These are phyloP conservation scores for Bubo bubo DNA, from an alignment of 2,113 vertebrate species.

Conservation along the genomic window DNA sequence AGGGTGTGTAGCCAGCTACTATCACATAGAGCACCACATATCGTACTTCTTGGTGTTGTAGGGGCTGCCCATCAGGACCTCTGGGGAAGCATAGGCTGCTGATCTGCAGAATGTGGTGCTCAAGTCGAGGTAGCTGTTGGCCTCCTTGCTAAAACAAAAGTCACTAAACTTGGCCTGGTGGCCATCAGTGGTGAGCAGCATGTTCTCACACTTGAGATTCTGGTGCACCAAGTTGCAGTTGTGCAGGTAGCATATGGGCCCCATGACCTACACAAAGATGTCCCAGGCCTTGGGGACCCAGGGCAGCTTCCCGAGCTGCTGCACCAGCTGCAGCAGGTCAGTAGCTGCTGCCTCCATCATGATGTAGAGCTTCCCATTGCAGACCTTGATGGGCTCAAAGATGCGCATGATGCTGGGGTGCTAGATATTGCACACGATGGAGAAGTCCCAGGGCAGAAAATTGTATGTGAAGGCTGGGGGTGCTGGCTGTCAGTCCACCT, in stretches of 20 bases:
- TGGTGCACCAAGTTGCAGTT: slow-evolving; percentile 77
- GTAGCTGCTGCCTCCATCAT: slow-evolving; percentile 79
- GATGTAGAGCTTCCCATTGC: slow-evolving; percentile 74
- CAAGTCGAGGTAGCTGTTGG: slow-evolving; percentile 56
- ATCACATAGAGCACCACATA: slow-evolving; percentile 81
- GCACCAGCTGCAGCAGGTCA: slow-evolving; percentile 75
- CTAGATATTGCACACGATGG: slow-evolving; percentile 69
- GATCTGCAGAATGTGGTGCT: slow-evolving; percentile 79
- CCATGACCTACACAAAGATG: slow-evolving; percentile 77
- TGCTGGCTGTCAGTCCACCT: slow-evolving; percentile 73
- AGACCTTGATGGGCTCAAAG: slow-evolving; percentile 77
- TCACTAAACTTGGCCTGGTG: slow-evolving; percentile 76
- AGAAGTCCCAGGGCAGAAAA: slow-evolving; percentile 80
- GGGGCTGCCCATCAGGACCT: slow-evolving; percentile 79
- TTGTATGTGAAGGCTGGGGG: slow-evolving; percentile 70
- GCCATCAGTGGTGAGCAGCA: slow-evolving; percentile 72
- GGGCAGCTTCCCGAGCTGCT: slow-evolving; percentile 66
- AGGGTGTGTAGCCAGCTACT: slow-evolving; percentile 78
- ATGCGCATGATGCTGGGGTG: slow-evolving; percentile 78
- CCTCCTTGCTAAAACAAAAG: slow-evolving; percentile 78
- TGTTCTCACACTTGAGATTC: slow-evolving; percentile 81
- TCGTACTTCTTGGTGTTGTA: slow-evolving; percentile 80
- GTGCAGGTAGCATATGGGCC: slow-evolving; percentile 77
- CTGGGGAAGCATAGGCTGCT: slow-evolving; percentile 73
- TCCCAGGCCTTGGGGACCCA: slow-evolving; percentile 53